These are phyloP conservation scores for Heliconius charithonia DNA, from an alignment of 2,888 invertebrate genomes.

Conservation along the genomic window DNA sequence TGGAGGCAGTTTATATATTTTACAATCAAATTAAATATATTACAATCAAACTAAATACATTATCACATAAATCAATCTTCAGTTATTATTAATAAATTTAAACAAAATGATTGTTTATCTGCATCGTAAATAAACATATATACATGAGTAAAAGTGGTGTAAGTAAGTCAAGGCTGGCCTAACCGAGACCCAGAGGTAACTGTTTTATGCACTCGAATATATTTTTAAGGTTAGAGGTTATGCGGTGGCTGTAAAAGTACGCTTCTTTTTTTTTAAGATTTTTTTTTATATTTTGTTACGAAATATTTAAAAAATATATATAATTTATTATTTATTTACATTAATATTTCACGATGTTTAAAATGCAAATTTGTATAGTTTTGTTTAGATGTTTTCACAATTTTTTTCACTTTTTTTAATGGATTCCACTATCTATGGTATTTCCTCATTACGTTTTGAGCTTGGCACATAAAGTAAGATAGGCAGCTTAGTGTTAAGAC, in stretches of 20 bases:
- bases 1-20: no score
- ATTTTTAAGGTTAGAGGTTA: constrained; percentile 38
- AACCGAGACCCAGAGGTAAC: constrained; percentile 38
- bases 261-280: not conserved
- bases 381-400: not conserved
- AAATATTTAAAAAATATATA: not conserved
- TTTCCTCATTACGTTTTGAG: no score
- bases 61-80: not conserved
- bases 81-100: not conserved
- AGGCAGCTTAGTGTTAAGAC: no score
- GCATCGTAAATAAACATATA: constrained; percentile 31
- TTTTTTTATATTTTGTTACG: not conserved
- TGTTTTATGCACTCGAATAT: constrained; percentile 19
- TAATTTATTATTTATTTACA: not conserved
- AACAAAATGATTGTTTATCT: not conserved
- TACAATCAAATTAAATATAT: no score
- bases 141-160: constrained; percentile 34
- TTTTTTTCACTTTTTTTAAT: not conserved
- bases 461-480: no score
- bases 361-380: not conserved
- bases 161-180: constrained; percentile 44
- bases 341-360: not conserved
- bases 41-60: not conserved
- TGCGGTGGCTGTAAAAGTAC: not conserved
- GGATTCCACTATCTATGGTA: not conserved